Evolutionary conservation across 64 coral and sea anemone genomes (phyloP), one percentile per base, ranked within the genome.

Genomic region (Anthopleura sola): DNA sequence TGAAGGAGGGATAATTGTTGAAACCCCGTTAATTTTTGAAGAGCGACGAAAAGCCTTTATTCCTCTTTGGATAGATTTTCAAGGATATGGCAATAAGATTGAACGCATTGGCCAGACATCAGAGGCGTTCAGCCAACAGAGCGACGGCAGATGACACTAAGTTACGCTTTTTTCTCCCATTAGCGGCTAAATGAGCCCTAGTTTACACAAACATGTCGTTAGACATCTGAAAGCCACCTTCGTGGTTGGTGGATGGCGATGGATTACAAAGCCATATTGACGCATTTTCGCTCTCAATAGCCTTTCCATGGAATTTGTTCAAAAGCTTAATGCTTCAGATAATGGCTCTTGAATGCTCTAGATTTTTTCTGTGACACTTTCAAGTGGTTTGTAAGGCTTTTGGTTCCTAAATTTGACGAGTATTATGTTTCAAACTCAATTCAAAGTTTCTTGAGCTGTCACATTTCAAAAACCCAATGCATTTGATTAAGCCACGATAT

Each of bases 281-380:
- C 82, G 76, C 50, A 83, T 32, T 83, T 38, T 54, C 32, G 49
- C 82, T 36, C 32, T 83, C 46, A 83, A 83, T 83, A 32, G 46
- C 16, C n/a, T 83, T 49, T 83, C 55, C 37, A 83, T 83, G 82
- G 82, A 83, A 83, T 83, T 83, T 83, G 48, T 60, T 83, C 82
- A 83, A 83, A 83, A 83, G 82, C 82, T 50, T 56, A 83, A 83
- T 83, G 82, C 50, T 60, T 60, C 50, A 56, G 82, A 83, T 83
- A 83, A 83, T 83, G 55, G 82, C 82, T 83, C 82, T 83, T 83
- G 47, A 83, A 83, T 83, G 82, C 82, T 83, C 82, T 60, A 29
- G 82, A 83, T 83, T 83, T 83, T 83, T 83, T 21, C 82, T 31
- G 20, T 83, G 82, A 83, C 82, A 60, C 47, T 50, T 83, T 83